These are phyloP conservation scores for Lissonota sp. DNA, from an alignment of 2,888 invertebrate genomes.

Conservation along the genomic window DNA sequence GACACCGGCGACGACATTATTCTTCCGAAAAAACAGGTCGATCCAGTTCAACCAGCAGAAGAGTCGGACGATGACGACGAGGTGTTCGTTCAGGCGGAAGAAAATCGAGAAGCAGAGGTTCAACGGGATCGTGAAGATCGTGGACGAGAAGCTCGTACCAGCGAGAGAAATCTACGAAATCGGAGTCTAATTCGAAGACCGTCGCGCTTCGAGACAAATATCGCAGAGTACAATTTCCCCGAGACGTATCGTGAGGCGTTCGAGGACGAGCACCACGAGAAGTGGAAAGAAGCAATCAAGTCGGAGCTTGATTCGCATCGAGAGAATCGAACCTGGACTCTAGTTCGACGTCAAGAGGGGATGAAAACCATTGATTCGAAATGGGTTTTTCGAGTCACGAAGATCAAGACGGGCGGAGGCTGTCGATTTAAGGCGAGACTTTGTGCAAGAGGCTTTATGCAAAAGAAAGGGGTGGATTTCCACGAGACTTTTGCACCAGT, in stretches of 20 bases:
- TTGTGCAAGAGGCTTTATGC: slow-evolving; percentile 33
- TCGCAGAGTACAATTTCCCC: slow-evolving; percentile 29
- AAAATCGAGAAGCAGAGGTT: background rate
- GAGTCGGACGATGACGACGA: slow-evolving; percentile 9
- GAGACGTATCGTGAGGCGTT: slow-evolving; percentile 19
- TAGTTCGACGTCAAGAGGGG: slow-evolving; percentile 1
- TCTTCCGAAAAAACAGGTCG: slow-evolving; percentile 4
- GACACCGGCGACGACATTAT: slow-evolving; percentile 7
- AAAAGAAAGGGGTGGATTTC: slow-evolving; percentile 28
- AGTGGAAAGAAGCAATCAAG: slow-evolving; percentile 25
- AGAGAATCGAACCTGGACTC: slow-evolving; percentile 38
- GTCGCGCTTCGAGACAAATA: slow-evolving; percentile 18
- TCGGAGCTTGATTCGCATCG: slow-evolving; percentile 5
- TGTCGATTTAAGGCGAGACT: slow-evolving; percentile 20
- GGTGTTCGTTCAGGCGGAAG: background rate
- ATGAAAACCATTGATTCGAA: slow-evolving; percentile 27
- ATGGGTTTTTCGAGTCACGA: slow-evolving; percentile 25
- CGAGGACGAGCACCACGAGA: background rate
- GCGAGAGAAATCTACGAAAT: background rate
- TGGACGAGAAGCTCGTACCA: background rate
- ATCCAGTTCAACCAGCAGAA: background rate
- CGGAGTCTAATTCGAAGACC: slow-evolving; percentile 1
- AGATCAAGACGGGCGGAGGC: background rate
- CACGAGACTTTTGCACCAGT: slow-evolving; percentile 38
- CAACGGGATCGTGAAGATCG: background rate